A percentile compares a stretch with the other conserved stretches of the same genome.
phyloP scores from a whole-genome alignment of 2,113 vertebrate species.

The Elephantulus edwardii region DNA sequence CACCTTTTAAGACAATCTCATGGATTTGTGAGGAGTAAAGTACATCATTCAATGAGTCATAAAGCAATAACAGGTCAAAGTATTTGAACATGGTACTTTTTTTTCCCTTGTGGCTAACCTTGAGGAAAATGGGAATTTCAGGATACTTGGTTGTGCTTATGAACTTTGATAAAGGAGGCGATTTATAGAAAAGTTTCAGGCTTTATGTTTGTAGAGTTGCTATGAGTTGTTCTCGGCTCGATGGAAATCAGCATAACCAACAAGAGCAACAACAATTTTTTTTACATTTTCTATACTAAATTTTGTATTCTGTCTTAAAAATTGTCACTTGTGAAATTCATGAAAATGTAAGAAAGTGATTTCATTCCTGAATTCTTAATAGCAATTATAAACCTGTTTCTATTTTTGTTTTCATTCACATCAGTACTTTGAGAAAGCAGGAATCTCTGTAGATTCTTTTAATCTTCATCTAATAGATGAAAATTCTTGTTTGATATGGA shows the following conservation, averaged over 20 bases:
- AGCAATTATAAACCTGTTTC: not conserved
- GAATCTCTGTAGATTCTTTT: not conserved
- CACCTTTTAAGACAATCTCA: not conserved
- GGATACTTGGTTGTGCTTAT: no score
- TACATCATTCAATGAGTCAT: not conserved
- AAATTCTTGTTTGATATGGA: not conserved
- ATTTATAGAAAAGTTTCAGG: no score
- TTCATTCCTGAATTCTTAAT: not conserved
- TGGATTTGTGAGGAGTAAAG: not conserved
- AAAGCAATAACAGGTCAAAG: not conserved
- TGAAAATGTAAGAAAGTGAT: not conserved
- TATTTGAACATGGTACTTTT: not conserved
- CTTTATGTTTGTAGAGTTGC: no score
- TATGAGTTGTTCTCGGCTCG: no score
- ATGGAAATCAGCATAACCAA: no score
- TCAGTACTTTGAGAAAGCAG: not conserved
- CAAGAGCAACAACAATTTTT: no score
- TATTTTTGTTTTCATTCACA: not conserved
- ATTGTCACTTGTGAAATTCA: not conserved
- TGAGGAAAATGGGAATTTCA: no score
- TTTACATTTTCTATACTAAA: not conserved
- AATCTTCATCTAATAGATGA: not conserved
- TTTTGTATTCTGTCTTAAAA: not conserved
- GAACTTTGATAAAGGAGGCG: no score
- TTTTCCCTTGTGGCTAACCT: no score